A percentile compares a stretch with the other conserved stretches of the same genome.
Evolutionary conservation across 2,113 vertebrate species (phyloP).

Genomic region (Brachionichthys hirsutus): DNA sequence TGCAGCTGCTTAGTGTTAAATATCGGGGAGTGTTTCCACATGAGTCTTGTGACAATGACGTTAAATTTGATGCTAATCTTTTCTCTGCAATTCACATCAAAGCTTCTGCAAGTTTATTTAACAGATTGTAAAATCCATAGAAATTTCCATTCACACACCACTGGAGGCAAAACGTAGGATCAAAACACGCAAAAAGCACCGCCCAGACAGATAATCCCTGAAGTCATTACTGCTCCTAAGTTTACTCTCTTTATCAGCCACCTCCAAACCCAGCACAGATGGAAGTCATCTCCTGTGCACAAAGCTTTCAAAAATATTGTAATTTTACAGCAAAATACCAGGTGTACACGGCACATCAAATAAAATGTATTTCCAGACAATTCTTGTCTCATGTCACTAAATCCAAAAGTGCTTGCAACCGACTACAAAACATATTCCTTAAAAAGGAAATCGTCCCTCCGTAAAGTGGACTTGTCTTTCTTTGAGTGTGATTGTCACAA

Average conservation of each 20-base stretch:
- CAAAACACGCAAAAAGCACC: slow-evolving; percentile 41
- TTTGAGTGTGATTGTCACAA: slow-evolving; percentile 61
- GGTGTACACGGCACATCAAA: slow-evolving; percentile 52
- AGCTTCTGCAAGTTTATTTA: slow-evolving; percentile 14
- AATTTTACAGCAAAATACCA: slow-evolving; percentile 48
- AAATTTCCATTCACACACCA: slow-evolving; percentile 9
- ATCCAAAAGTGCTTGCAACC: slow-evolving; percentile 73
- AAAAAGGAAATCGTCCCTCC: slow-evolving; percentile 42
- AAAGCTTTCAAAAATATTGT: slow-evolving; percentile 10
- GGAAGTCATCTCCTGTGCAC: slow-evolving; percentile 25
- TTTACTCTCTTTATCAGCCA: neutral
- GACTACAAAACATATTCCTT: slow-evolving; percentile 56
- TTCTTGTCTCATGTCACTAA: slow-evolving; percentile 51
- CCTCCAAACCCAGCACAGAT: slow-evolving; percentile 17
- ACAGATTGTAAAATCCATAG: slow-evolving; percentile 11
- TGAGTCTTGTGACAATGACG: neutral
- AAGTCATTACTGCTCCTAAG: neutral
- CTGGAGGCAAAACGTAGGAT: slow-evolving; percentile 22
- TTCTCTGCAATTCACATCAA: neutral
- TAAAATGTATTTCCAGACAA: slow-evolving; percentile 50
- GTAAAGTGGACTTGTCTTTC: slow-evolving; percentile 33
- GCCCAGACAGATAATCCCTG: slow-evolving; percentile 7
- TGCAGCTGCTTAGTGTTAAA: neutral
- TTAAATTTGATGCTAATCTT: neutral
- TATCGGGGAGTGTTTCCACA: neutral